phyloP scores from a whole-genome alignment of 2,113 vertebrate species.

The Alectura lathami region DNA sequence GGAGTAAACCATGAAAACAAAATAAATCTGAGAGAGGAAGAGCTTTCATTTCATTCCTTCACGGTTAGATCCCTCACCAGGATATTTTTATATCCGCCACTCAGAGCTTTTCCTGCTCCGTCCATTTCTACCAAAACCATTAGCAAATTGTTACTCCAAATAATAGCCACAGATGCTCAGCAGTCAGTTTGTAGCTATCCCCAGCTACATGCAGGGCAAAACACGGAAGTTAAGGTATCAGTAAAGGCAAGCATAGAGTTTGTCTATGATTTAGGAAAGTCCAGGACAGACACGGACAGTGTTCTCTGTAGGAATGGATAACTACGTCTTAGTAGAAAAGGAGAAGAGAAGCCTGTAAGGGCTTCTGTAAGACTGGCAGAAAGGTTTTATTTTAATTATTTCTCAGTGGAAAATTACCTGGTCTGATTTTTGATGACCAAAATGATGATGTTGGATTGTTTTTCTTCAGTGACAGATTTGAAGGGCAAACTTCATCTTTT shows the following conservation, averaged over 20 bases:
- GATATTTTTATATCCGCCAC: neutral
- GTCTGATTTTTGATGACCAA: neutral
- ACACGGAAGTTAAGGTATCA: neutral
- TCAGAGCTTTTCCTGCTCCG: neutral
- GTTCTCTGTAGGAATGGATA: neutral
- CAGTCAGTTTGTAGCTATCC: neutral
- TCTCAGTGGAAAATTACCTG: neutral
- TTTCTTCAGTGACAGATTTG: neutral
- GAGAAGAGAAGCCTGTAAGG: neutral
- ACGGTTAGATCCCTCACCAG: neutral
- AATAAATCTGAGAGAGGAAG: neutral
- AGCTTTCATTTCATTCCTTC: neutral
- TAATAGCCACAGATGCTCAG: neutral
- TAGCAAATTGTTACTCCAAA: neutral
- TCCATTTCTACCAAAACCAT: neutral
- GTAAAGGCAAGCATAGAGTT: neutral
- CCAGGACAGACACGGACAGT: neutral
- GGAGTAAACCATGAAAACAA: neutral
- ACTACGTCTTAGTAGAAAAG: neutral
- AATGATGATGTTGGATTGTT: neutral
- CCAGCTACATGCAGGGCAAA: neutral
- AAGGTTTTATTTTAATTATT: neutral
- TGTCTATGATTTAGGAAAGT: neutral
- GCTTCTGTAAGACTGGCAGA: neutral
- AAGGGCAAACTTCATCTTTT: neutral